A percentile compares a stretch with the other conserved stretches of the same genome.
Conservation (phyloP, 2,113 vertebrate genomes). For the Erpornis zantholeuca region DNA sequence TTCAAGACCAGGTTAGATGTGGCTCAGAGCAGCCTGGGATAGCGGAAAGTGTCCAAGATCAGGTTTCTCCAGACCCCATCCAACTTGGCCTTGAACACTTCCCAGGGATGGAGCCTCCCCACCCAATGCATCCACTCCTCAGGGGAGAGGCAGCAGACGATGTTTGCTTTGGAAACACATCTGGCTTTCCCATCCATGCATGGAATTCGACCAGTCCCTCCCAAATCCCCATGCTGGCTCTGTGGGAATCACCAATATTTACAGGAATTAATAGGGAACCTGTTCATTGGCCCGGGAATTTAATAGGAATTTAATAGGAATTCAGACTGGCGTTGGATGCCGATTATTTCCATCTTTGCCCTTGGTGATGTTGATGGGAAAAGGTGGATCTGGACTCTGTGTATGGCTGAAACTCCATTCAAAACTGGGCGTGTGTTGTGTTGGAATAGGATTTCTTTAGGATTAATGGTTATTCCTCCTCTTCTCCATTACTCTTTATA, state of each 20-base stretch:
- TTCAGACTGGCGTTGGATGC: not conserved
- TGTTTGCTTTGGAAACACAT: not conserved
- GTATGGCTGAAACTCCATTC: not conserved
- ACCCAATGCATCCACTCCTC: rapidly evolving
- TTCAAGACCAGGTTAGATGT: not conserved
- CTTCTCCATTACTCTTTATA: not conserved
- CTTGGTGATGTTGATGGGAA: not conserved
- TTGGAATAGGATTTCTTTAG: not conserved
- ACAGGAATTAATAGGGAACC: not conserved
- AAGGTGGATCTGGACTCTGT: not conserved
- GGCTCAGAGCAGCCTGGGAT: not conserved
- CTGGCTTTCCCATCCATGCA: not conserved
- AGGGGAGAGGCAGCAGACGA: not conserved
- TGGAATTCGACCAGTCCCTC: not conserved
- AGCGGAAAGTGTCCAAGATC: not conserved
- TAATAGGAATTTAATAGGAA: not conserved
- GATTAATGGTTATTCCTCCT: not conserved
- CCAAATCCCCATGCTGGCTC: not conserved
- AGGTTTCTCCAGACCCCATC: not conserved
- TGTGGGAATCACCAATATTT: not conserved
- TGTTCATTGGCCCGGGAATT: not conserved
- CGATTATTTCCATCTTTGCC: not conserved
- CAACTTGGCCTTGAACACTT: not conserved
- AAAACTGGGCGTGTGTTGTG: not conserved
- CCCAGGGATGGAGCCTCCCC: not conserved